These are phyloP conservation scores for Pardosa pseudoannulata DNA, from an alignment of 2,888 invertebrate genomes.

Conservation along the genomic window DNA sequence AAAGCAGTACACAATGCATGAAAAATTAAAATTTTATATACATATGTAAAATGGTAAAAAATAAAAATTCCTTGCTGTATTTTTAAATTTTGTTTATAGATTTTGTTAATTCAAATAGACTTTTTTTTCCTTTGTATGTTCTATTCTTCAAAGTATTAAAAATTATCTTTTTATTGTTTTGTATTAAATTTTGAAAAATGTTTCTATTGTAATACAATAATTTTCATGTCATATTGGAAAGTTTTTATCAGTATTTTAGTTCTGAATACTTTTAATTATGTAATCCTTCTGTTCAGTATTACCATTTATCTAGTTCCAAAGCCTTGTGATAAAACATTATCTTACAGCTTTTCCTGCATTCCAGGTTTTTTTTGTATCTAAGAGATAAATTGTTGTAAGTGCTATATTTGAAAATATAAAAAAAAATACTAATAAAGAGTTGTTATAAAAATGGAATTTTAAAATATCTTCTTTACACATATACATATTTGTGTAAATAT, in stretches of 20 bases:
- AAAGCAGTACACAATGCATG: no score
- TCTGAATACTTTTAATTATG: neutral
- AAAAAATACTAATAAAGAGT: neutral
- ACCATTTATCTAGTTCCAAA: constrained; percentile 29
- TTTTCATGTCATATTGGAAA: neutral
- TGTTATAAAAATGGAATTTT: neutral
- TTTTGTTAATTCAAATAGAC: no score
- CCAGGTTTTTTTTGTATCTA: constrained; percentile 16
- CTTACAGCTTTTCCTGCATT: constrained; percentile 40
- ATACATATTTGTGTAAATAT: no score
- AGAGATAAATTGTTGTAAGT: neutral
- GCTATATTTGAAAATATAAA: constrained; percentile 3
- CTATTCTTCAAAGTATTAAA: no score
- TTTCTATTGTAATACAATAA: neutral
- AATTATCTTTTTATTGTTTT: neutral
- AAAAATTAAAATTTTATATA: no score
- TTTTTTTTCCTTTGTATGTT: no score
- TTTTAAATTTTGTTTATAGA: no score
- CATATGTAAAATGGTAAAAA: no score
- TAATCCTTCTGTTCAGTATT: constrained; percentile 29
- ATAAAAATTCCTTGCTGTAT: no score
- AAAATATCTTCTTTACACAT: no score
- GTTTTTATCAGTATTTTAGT: neutral
- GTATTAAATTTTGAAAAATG: neutral
- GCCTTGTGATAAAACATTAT: constrained; percentile 47